Evolutionary conservation across 53 echinoderm and acorn worm species (phyloP).

Genomic region (Glandiceps talaboti): DNA sequence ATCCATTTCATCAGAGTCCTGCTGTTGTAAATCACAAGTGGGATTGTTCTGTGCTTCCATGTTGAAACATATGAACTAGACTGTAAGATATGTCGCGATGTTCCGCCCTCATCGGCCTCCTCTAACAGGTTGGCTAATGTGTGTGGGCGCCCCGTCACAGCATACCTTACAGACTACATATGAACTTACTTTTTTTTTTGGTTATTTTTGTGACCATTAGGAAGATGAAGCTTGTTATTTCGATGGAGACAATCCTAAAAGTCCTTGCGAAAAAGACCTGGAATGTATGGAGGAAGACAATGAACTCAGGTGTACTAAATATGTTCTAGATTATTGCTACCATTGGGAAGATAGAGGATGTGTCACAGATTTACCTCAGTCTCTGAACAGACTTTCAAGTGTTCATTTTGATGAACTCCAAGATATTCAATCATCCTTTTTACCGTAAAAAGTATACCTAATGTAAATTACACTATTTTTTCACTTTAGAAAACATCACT

Average conservation of each 20-base stretch:
- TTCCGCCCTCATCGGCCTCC: no score
- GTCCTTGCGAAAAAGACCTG: neutral
- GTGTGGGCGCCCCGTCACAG: no score
- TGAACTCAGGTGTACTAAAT: neutral
- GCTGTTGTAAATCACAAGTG: no score
- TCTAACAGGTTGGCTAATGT: no score
- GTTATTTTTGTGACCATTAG: neutral
- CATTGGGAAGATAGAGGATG: neutral
- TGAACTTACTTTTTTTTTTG: no score
- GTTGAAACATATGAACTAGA: no score
- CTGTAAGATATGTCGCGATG: no score
- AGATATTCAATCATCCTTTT: neutral
- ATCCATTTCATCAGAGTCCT: no score
- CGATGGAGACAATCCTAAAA: neutral
- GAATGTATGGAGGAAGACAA: neutral
- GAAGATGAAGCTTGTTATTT: neutral
- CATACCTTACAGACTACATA: no score
- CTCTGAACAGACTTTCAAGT: neutral
- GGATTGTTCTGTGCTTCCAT: no score
- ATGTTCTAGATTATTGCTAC: neutral
- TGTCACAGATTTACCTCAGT: neutral
- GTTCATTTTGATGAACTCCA: neutral
- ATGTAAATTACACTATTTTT: no score
- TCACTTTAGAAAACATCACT: neutral
- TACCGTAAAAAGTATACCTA: neutral